Conservation (phyloP, 1,140 invertebrate genomes). For the Sarcophaga bullata region DNA sequence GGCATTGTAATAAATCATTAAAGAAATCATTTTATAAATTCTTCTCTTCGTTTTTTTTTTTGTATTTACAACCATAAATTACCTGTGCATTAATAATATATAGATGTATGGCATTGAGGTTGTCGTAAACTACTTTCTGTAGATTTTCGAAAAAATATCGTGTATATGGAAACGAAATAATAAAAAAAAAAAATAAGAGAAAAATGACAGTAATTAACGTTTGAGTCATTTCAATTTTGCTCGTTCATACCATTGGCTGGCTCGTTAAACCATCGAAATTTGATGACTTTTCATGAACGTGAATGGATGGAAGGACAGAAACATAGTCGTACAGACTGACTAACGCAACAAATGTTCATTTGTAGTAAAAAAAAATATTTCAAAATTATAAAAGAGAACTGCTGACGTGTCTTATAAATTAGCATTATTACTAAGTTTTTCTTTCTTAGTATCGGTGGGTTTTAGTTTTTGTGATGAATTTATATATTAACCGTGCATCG, state of each 20-base stretch:
- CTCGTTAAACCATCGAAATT: constrained; percentile 15
- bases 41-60: neutral
- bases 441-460: neutral
- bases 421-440: constrained; percentile 13
- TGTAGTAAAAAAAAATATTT: neutral
- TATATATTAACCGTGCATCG: constrained; percentile 15
- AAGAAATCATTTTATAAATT: constrained; percentile 10
- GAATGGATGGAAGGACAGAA: neutral
- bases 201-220: constrained; percentile 18
- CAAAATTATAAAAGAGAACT: neutral
- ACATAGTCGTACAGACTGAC: no score
- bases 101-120: constrained; percentile 16
- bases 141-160: no score
- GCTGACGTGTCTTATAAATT: constrained; percentile 38
- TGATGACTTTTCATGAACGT: constrained; percentile 14
- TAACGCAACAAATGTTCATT: neutral
- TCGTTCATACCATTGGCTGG: neutral
- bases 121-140: neutral
- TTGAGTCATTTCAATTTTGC: neutral
- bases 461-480: neutral
- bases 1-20: neutral
- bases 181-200: neutral
- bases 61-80: constrained; percentile 20
- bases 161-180: neutral
- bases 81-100: constrained; percentile 35